Base-by-base conservation (phyloP, 1,140 invertebrate genomes). In the Ceratosolen solmsi region DNA sequence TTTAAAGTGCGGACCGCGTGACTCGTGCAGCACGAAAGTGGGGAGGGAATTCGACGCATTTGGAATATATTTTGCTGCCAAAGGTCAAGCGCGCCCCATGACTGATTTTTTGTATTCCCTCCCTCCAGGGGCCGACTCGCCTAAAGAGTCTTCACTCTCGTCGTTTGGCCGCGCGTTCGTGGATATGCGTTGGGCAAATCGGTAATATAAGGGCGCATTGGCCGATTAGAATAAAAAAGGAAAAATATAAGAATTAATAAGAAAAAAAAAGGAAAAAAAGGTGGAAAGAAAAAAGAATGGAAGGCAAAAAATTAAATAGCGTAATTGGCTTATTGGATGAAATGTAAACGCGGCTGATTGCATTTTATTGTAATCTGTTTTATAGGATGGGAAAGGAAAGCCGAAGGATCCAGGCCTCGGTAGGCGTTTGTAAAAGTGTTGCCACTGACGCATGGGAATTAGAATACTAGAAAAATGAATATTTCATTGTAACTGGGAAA, bases 51-150 rank as follows among this genome's bases (percentile, higher is more conserved):
- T 49, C 33, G 78, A 17, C 65, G 54, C 78, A 38, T 46, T 72
- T 60, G 27, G 78, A 73, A 80, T 80, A 51, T 30, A 72, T 73
- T 72, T 80, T 58, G 79, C 22, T 51, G 65, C 17, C n/a, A 74
- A 80, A 80, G 79, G 79, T 80, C 79, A 74, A 49, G 76, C 46
- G 27, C 58, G 36, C 22, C 17, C 0, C 30, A 13, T 13, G 41
- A n/a, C n/a, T n/a, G n/a, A n/a, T n/a, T n/a, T n/a, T n/a, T n/a
- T n/a, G n/a, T n/a, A n/a, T n/a, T n/a, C n/a, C n/a, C n/a, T n/a
- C n/a, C n/a, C n/a, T n/a, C n/a, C n/a, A n/a, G n/a, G n/a, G n/a
- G n/a, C n/a, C n/a, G n/a, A n/a, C n/a, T n/a, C n/a, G n/a, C n/a
- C n/a, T n/a, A n/a, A n/a, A n/a, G n/a, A n/a, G n/a, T n/a, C n/a